phyloP scores from a whole-genome alignment of 2,888 invertebrate genomes.

The Coremacera marginata region DNA sequence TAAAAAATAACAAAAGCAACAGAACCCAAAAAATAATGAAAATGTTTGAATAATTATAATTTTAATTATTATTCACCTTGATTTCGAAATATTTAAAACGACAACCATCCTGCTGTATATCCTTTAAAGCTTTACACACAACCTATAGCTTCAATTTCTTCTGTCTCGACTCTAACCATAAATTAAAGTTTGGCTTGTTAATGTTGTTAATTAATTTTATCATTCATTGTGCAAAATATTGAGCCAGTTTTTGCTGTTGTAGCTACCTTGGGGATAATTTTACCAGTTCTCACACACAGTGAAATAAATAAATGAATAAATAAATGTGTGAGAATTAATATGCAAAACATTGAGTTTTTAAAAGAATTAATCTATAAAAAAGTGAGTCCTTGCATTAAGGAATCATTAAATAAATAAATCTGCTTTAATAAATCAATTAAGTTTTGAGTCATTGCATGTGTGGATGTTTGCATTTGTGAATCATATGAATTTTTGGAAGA shows the following conservation, averaged over 20 bases:
- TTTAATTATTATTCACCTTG: constrained; percentile 28
- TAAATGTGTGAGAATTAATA: too few species aligned
- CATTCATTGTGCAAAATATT: constrained; percentile 10
- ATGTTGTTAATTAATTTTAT: not conserved
- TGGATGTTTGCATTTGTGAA: too few species aligned
- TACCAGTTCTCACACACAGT: not conserved
- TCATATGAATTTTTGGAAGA: too few species aligned
- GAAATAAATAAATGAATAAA: not conserved
- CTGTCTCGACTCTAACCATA: not conserved
- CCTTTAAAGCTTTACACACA: not conserved
- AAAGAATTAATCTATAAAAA: too few species aligned
- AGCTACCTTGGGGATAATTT: not conserved
- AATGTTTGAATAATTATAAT: constrained; percentile 15
- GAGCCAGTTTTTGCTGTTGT: not conserved
- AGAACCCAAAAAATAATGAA: constrained; percentile 10
- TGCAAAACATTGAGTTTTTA: too few species aligned
- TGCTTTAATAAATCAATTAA: too few species aligned
- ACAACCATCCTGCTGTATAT: not conserved
- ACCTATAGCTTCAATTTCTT: not conserved
- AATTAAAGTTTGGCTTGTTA: not conserved
- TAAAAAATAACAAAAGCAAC: not conserved
- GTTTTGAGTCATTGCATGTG: too few species aligned
- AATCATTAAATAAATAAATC: too few species aligned
- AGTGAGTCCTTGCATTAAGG: too few species aligned
- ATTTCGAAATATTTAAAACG: not conserved